Evolutionary conservation across 1,140 invertebrate genomes (phyloP).

Genomic region (Battus philenor): DNA sequence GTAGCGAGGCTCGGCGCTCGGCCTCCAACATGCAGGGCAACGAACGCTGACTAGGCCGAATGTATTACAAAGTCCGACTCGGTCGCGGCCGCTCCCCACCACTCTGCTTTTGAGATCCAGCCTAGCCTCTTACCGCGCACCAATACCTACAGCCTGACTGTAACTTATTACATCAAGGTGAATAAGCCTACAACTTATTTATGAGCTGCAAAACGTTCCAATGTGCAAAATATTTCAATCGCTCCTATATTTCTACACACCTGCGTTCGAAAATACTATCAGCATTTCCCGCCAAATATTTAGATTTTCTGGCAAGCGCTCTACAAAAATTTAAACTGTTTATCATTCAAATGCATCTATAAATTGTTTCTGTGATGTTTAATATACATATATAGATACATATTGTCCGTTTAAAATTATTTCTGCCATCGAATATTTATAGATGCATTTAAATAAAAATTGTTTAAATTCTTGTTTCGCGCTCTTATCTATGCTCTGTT

Average conservation of each 20-base stretch:
- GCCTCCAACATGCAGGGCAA: constrained; percentile 63
- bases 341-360: too few relatives aligned
- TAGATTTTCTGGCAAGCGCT: too few relatives aligned
- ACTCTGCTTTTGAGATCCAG: constrained; percentile 61
- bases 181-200: constrained; percentile 36
- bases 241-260: too few relatives aligned
- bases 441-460: too few relatives aligned
- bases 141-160: constrained; percentile 50
- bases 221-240: constrained; percentile 8
- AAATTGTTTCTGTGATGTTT: too few relatives aligned
- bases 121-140: constrained; percentile 66
- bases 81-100: constrained; percentile 63
- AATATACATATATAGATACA: too few relatives aligned
- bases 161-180: constrained; percentile 64
- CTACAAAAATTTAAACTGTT: too few relatives aligned
- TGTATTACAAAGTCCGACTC: constrained; percentile 72
- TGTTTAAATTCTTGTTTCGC: too few relatives aligned
- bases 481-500: too few relatives aligned
- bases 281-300: constrained; percentile 1
- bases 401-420: too few relatives aligned
- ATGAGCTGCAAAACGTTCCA: constrained; percentile 12
- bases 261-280: too few relatives aligned
- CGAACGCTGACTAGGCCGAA: constrained; percentile 73
- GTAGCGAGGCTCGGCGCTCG: constrained; percentile 32
- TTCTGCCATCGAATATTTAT: too few relatives aligned